Evolutionary conservation across 2,888 invertebrate genomes (phyloP).

Genomic region (Drosophila paranaensis): DNA sequence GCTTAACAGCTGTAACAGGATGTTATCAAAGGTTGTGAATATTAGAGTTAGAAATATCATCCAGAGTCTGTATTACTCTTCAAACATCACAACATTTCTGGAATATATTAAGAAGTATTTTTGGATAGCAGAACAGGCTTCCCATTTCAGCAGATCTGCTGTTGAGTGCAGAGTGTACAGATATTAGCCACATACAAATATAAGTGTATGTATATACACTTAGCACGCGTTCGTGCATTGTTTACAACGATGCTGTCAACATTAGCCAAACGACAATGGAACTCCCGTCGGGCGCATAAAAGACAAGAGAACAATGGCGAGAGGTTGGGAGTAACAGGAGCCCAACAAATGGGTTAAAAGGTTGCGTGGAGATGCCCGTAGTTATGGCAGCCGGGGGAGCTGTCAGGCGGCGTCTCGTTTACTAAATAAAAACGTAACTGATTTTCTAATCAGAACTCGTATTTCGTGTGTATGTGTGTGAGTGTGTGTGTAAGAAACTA

Average conservation of each 20-base stretch:
- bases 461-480: slow-evolving; percentile 3
- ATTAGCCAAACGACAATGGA: slow-evolving; percentile 54
- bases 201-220: not conserved
- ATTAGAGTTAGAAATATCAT: too few relatives aligned
- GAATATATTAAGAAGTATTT: not conserved
- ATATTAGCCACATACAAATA: not conserved
- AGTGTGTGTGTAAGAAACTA: slow-evolving; percentile 7
- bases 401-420: slow-evolving; percentile 20
- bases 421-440: slow-evolving; percentile 33
- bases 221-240: slow-evolving; percentile 17
- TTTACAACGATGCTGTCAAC: slow-evolving; percentile 61
- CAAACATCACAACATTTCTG: too few relatives aligned
- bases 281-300: slow-evolving; percentile 62
- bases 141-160: not conserved
- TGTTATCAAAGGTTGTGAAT: too few relatives aligned
- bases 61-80: too few relatives aligned
- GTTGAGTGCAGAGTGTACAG: slow-evolving; percentile 28
- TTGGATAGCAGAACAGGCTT: not conserved
- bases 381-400: slow-evolving; percentile 12
- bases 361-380: slow-evolving; percentile 1
- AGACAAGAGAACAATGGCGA: slow-evolving; percentile 50
- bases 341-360: slow-evolving; percentile 59
- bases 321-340: slow-evolving; percentile 16
- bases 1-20: too few relatives aligned
- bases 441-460: slow-evolving; percentile 66